phyloP scores from a whole-genome alignment of 2,797 vertebrate species.

The Cyclura pinguis region DNA sequence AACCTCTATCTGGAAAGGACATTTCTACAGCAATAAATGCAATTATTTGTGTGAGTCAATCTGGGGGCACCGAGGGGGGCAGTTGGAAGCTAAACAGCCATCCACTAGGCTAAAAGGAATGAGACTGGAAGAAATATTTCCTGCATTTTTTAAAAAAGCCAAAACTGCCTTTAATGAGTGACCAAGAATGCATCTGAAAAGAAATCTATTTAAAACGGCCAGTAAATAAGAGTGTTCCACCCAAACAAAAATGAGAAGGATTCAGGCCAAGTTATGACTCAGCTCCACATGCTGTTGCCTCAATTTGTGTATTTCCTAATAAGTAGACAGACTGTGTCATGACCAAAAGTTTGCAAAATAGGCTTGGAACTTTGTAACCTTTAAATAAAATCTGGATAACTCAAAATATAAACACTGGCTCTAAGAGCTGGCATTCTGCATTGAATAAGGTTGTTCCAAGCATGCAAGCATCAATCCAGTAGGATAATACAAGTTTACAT shows the following conservation, averaged over 20 bases:
- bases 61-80: neutral
- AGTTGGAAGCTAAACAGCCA: neutral
- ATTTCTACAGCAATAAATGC: neutral
- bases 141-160: conserved; percentile 8
- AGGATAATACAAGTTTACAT: conserved; percentile 18
- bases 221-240: conserved; percentile 52
- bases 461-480: neutral
- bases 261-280: conserved; percentile 62
- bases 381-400: conserved; percentile 9
- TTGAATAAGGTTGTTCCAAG: neutral
- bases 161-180: neutral
- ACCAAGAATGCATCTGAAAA: conserved; percentile 40
- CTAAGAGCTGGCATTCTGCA: conserved; percentile 20
- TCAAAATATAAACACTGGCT: conserved; percentile 38
- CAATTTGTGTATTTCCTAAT: conserved; percentile 62
- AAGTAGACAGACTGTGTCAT: conserved; percentile 68
- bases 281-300: conserved; percentile 57
- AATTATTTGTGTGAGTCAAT: neutral
- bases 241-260: conserved; percentile 53
- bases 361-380: conserved; percentile 55
- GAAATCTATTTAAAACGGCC: conserved; percentile 10
- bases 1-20: neutral
- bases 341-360: conserved; percentile 63
- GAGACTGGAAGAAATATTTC: conserved; percentile 21
- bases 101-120: conserved; percentile 38